Percentiles rank a stretch among this genome's conserved stretches.
These are phyloP conservation scores for Synanthedon myopaeformis DNA, from an alignment of 2,888 invertebrate species.

Conservation along the genomic window DNA sequence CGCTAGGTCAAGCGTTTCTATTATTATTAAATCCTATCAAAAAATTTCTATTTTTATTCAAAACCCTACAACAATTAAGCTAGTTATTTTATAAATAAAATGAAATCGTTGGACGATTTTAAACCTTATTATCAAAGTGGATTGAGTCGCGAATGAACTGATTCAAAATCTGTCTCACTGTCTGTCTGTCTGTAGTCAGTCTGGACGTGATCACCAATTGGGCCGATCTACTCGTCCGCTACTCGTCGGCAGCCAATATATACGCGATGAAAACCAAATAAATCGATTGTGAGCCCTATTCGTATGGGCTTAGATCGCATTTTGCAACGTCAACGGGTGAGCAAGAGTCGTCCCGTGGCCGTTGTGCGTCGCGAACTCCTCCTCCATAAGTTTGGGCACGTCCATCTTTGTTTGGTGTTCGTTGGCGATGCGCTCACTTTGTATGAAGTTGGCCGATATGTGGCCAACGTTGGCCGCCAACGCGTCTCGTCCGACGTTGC, in stretches of 20 bases:
- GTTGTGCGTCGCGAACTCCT: constrained; percentile 61
- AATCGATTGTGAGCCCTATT: constrained; percentile 25
- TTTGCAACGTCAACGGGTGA: constrained; percentile 55
- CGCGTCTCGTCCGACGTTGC: constrained; percentile 11
- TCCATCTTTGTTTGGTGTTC: constrained; percentile 27
- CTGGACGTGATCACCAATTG: too few species aligned
- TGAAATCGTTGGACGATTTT: neutral
- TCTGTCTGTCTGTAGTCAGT: too few species aligned
- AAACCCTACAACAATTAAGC: too few species aligned
- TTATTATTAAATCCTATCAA: too few species aligned
- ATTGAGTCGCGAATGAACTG: too few species aligned
- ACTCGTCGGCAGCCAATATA: constrained; percentile 36
- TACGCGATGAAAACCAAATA: constrained; percentile 31
- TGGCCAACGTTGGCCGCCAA: constrained; percentile 24
- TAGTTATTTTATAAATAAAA: too few species aligned
- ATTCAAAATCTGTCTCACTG: too few species aligned
- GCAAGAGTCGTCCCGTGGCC: constrained; percentile 33
- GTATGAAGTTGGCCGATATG: constrained; percentile 51
- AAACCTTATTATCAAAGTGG: too few species aligned
- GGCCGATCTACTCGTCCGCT: too few species aligned
- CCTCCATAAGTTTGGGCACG: constrained; percentile 23
- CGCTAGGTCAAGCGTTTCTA: too few species aligned
- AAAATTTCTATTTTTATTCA: too few species aligned
- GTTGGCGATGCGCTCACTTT: constrained; percentile 37
- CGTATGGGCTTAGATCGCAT: constrained; percentile 40